Conservation (phyloP, 2,113 vertebrate species). For the Lipophrys pholis region DNA sequence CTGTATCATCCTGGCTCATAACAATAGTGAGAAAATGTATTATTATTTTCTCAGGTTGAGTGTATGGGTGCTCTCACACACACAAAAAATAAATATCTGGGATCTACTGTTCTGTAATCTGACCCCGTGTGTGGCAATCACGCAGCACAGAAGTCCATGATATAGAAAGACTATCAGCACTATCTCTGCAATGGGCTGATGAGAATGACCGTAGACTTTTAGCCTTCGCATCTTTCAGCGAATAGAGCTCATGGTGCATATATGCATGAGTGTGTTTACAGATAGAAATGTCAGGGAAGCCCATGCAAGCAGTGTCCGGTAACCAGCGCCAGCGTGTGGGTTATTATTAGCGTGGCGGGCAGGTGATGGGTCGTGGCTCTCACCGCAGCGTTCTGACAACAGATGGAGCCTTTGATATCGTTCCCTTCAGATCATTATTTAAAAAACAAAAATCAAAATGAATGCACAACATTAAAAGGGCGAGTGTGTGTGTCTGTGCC, state of each 20-base stretch:
- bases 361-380: slow-evolving; percentile 49
- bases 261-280: slow-evolving; percentile 31
- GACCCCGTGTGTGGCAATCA: neutral
- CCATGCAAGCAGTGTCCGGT: slow-evolving; percentile 34
- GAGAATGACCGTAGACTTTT: slow-evolving; percentile 14
- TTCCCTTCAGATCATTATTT: slow-evolving; percentile 65
- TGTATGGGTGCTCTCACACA: too few relatives aligned
- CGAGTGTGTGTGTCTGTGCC: slow-evolving; percentile 20
- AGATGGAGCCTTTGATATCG: slow-evolving; percentile 59
- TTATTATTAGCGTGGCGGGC: slow-evolving; percentile 64
- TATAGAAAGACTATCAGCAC: slow-evolving; percentile 17
- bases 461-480: slow-evolving; percentile 36
- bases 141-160: neutral
- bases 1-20: too few relatives aligned
- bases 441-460: slow-evolving; percentile 42
- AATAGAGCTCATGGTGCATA: slow-evolving; percentile 4
- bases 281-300: slow-evolving; percentile 62
- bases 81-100: too few relatives aligned
- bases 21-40: too few relatives aligned
- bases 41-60: too few relatives aligned
- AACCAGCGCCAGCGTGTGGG: slow-evolving; percentile 14
- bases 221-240: slow-evolving; percentile 4
- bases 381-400: slow-evolving; percentile 56
- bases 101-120: too few relatives aligned
- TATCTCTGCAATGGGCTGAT: neutral